Base-by-base conservation (phyloP, 2,888 invertebrate species). In the Nebria salina region DNA sequence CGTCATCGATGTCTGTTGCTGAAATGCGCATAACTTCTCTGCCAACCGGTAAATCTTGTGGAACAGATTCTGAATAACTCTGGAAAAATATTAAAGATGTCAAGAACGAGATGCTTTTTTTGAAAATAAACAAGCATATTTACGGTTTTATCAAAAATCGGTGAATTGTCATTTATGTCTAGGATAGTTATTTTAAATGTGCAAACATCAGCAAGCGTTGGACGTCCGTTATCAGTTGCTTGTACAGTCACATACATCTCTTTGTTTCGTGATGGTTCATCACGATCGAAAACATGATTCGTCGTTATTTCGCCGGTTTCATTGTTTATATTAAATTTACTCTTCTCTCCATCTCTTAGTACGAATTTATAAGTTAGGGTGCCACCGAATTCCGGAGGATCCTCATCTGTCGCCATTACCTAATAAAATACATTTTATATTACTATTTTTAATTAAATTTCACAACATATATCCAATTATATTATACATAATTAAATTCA, bases 131-230 rank as follows among this genome's bases (percentile, higher is more conserved):
- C 73, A 82, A 81, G 42, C 34, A 85, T 86, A 92, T 93, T 91
- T 89, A 95, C 95, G 89, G 92, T 92, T 93, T 94, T 94, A 88
- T 95, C 95, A 89, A 95, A 95, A 84, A 93, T 93, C 4, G 95
- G 95, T 15, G 89, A 90, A 87, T 98, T 98, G 88, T 99, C 98
- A 90, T 99, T 99, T 87, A 97, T 93, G 89, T 98, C 98, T 86
- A 93, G 93, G 83, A 98, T 95, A 83, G 94, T 93, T 79, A 98
- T 95, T 90, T 95, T 96, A 88, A 98, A 96, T 5, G 97, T 97
- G 89, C 98, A 98, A 79, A 97, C 95, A 86, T 97, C 97, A 85
- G 97, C 97, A 77, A 98, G 90, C 74, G 95, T 94, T 0, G 97
- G 97, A 84, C 94, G 93, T 0, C 98, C 98, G 88, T 97, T 96